Percentiles rank a stretch among this genome's conserved stretches.
Conservation (phyloP, 2,797 vertebrate genomes). For the Pangasius macronema region DNA sequence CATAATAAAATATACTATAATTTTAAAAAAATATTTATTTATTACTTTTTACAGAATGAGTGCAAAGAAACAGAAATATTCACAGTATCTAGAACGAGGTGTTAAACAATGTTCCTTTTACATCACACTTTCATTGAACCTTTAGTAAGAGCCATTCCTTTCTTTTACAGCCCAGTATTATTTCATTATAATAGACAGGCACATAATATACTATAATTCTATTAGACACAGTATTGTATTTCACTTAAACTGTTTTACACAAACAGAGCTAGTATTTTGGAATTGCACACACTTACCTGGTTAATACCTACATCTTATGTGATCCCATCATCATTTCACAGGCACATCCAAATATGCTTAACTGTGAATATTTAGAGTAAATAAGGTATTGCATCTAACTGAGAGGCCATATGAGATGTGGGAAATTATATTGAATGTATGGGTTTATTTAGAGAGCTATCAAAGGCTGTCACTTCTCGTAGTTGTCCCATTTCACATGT, state of each 20-base stretch:
- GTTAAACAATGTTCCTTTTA: background rate
- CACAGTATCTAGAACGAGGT: background rate
- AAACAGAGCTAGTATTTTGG: background rate
- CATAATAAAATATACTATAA: background rate
- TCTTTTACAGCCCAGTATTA: background rate
- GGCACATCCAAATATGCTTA: background rate
- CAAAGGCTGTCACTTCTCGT: background rate
- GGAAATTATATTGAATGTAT: background rate
- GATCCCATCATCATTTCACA: background rate
- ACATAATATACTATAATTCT: background rate
- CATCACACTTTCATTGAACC: background rate
- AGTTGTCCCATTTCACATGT: background rate
- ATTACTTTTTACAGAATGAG: background rate
- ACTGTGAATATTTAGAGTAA: background rate
- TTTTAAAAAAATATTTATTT: background rate
- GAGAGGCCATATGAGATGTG: background rate
- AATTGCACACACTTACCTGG: background rate
- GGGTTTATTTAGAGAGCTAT: background rate
- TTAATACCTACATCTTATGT: background rate
- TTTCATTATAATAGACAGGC: background rate
- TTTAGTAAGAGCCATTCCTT: background rate
- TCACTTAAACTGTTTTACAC: background rate
- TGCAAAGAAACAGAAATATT: background rate
- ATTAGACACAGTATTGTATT: background rate
- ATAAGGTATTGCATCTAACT: background rate